Conservation (phyloP, 1,140 invertebrate species). For the Rhagoletis zephyria region DNA sequence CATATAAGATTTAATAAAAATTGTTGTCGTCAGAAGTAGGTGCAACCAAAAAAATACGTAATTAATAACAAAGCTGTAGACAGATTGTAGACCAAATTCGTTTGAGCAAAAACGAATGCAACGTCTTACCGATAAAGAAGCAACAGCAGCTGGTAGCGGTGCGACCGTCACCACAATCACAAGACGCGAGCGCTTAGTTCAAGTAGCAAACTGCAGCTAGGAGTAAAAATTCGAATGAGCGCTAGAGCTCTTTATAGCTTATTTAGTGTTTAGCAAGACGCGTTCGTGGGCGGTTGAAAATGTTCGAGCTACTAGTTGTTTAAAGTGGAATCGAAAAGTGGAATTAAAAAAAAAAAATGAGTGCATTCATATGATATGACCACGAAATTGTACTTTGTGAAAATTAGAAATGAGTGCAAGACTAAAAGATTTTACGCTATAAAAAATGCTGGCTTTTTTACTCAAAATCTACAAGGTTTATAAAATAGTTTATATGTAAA, state of each 20-base stretch:
- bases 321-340: background rate
- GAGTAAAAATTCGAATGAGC: background rate
- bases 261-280: slow-evolving; percentile 13
- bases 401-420: background rate
- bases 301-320: background rate
- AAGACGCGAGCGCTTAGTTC: background rate
- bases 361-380: too few relatives aligned
- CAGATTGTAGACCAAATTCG: background rate
- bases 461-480: background rate
- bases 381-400: background rate
- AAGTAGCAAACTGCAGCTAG: background rate
- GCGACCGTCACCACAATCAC: background rate
- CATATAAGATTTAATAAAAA: too few relatives aligned
- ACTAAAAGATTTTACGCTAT: too few relatives aligned
- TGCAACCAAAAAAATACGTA: too few relatives aligned
- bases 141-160: background rate
- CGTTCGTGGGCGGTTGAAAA: slow-evolving; percentile 23
- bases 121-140: background rate
- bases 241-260: background rate
- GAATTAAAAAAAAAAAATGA: too few relatives aligned
- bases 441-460: too few relatives aligned
- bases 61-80: background rate
- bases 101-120: background rate
- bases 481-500: background rate
- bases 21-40: too few relatives aligned